These are phyloP conservation scores for Chaetogeoica ovagalla DNA, from an alignment of 2,888 invertebrate genomes.

Conservation along the genomic window DNA sequence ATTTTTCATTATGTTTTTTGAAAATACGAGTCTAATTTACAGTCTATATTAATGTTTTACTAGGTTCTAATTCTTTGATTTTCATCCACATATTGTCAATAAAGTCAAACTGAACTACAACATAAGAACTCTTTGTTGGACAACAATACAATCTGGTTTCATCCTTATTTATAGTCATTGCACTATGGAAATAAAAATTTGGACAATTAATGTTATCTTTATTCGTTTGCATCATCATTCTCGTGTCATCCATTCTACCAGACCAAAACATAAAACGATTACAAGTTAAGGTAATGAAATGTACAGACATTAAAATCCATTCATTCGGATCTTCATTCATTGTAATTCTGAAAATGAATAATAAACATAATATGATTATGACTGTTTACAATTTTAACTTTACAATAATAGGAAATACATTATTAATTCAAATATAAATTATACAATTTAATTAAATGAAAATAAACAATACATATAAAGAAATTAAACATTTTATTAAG, in stretches of 20 bases:
- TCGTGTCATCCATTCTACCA: constrained; percentile 75
- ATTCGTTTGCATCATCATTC: constrained; percentile 70
- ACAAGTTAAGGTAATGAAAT: constrained; percentile 70
- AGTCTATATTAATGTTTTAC: not conserved
- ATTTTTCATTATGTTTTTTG: constrained; percentile 11
- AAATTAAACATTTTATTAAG: constrained; percentile 58
- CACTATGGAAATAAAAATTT: constrained; percentile 61
- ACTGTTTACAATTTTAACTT: constrained; percentile 3
- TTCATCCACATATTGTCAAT: constrained; percentile 68
- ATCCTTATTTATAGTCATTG: constrained; percentile 70
- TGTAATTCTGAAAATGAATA: constrained; percentile 57
- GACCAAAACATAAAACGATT: constrained; percentile 80
- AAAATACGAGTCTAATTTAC: constrained; percentile 1
- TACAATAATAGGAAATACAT: not conserved
- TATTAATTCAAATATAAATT: not conserved
- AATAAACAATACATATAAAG: not conserved
- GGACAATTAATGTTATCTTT: constrained; percentile 60
- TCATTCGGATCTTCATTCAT: constrained; percentile 65
- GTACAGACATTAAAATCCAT: constrained; percentile 78
- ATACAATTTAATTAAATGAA: not conserved
- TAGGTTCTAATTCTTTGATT: constrained; percentile 64
- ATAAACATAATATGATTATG: not conserved
- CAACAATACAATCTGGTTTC: constrained; percentile 73
- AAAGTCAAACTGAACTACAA: constrained; percentile 62
- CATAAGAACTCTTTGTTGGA: constrained; percentile 63